phyloP scores from a whole-genome alignment of 1,140 invertebrate genomes.

The Drosophila kepulauana region DNA sequence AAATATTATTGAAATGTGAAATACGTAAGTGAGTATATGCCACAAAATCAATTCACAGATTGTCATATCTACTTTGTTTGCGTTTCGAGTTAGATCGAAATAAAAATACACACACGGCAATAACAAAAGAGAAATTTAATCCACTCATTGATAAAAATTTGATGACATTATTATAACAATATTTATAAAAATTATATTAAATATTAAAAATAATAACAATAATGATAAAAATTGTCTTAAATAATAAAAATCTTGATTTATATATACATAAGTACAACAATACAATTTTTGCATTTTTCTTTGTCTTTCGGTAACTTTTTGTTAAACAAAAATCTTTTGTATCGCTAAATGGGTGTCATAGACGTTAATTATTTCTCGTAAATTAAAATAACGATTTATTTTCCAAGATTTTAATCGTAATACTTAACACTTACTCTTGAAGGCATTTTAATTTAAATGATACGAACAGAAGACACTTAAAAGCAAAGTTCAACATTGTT shows the following conservation, averaged over 20 bases:
- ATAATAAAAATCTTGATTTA: constrained; percentile 7
- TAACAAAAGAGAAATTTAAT: constrained; percentile 73
- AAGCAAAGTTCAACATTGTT: constrained; percentile 41
- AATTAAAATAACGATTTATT: constrained; percentile 54
- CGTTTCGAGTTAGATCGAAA: constrained; percentile 40
- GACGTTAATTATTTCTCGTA: constrained; percentile 32
- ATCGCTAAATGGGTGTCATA: constrained; percentile 36
- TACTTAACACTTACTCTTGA: constrained; percentile 78
- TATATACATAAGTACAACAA: constrained; percentile 1
- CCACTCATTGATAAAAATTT: constrained; percentile 55
- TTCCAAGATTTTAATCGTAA: constrained; percentile 69
- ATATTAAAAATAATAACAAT: constrained; percentile 11
- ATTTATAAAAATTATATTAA: constrained; percentile 39
- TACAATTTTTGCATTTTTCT: constrained; percentile 28
- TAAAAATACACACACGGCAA: constrained; percentile 62
- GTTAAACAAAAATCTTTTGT: constrained; percentile 66
- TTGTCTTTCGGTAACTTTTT: constrained; percentile 81
- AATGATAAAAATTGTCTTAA: constrained; percentile 38
- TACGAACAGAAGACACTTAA: not conserved
- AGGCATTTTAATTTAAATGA: constrained; percentile 66
- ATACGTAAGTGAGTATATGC: constrained; percentile 43
- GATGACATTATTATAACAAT: constrained; percentile 39
- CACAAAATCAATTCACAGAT: constrained; percentile 66
- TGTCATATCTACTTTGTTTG: constrained; percentile 70
- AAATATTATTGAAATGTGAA: constrained; percentile 41